Evolutionary conservation across 2,797 vertebrate genomes (phyloP).

Genomic region (Champsocephalus gunnari): DNA sequence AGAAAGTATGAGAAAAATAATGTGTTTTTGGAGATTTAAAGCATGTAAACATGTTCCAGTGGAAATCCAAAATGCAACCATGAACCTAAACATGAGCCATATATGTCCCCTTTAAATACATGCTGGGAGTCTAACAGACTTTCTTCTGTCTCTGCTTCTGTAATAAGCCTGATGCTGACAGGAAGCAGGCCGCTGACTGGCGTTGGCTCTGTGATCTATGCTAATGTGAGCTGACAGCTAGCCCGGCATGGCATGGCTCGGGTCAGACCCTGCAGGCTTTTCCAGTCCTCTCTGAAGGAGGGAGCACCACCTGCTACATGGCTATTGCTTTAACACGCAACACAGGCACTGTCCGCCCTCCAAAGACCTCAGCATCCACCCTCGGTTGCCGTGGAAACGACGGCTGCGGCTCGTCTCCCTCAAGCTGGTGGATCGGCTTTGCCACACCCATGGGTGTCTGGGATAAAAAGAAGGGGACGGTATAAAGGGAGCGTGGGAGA

Average conservation of each 20-base stretch:
- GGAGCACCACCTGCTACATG: constrained; percentile 70
- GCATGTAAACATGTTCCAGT: no score
- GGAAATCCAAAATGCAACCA: no score
- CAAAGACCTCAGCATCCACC: constrained; percentile 58
- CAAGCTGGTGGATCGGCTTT: constrained; percentile 46
- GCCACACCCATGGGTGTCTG: constrained; percentile 69
- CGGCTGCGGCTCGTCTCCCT: constrained; percentile 41
- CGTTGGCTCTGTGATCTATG: constrained; percentile 51
- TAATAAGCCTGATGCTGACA: constrained; percentile 37
- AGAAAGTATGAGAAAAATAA: no score
- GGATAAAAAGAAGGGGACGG: constrained; percentile 17
- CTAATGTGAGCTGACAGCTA: constrained; percentile 73
- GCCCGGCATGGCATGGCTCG: constrained; percentile 51
- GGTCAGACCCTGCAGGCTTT: constrained; percentile 53
- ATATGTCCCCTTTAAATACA: constrained; percentile 1
- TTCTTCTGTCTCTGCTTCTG: constrained; percentile 3
- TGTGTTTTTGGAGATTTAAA: no score
- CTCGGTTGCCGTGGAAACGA: constrained; percentile 70
- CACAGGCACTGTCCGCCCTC: constrained; percentile 14
- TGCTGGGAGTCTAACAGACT: neutral
- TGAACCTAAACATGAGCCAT: no score
- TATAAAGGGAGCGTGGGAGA: constrained; percentile 25
- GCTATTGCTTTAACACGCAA: constrained; percentile 22
- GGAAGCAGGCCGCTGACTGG: constrained; percentile 46
- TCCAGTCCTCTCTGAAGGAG: constrained; percentile 27